Conservation (phyloP, 2,797 vertebrate species). For the Poliocrania exsul region DNA sequence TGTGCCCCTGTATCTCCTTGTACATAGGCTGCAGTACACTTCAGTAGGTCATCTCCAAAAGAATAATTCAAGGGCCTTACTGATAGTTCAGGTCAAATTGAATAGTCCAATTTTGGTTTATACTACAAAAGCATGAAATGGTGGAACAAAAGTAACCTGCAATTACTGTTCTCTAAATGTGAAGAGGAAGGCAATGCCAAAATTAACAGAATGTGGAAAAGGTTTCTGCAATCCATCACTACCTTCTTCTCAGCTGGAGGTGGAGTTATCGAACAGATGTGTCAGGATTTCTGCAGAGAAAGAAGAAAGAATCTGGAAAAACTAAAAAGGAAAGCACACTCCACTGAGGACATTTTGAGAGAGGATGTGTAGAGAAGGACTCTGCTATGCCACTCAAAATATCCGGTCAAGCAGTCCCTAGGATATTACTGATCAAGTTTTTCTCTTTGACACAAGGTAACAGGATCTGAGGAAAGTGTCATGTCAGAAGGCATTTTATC, state of each 20-base stretch:
- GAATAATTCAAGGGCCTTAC: not conserved
- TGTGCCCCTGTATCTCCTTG: not conserved
- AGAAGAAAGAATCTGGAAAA: conserved; percentile 22
- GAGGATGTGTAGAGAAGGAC: not conserved
- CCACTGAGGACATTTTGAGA: not conserved
- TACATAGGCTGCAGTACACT: not conserved
- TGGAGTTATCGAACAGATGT: conserved; percentile 58
- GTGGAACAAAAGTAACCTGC: conserved; percentile 9
- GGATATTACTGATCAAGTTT: not conserved
- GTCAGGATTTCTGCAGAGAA: conserved; percentile 48
- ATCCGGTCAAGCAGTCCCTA: not conserved
- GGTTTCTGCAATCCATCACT: conserved; percentile 65
- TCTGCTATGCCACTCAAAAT: not conserved
- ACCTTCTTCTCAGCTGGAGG: conserved; percentile 53
- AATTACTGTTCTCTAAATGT: not conserved
- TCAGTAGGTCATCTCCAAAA: not conserved
- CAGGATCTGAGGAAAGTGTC: not conserved
- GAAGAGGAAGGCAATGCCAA: conserved; percentile 51
- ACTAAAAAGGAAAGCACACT: conserved; percentile 8
- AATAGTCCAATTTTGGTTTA: conserved; percentile 14
- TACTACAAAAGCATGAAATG: not conserved
- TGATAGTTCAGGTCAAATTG: not conserved
- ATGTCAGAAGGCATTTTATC: not conserved
- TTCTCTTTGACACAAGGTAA: not conserved
- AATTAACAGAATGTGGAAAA: conserved; percentile 67